Evolutionary conservation across 2,797 vertebrate species (phyloP).

Genomic region (Alcedo quadribrachys): DNA sequence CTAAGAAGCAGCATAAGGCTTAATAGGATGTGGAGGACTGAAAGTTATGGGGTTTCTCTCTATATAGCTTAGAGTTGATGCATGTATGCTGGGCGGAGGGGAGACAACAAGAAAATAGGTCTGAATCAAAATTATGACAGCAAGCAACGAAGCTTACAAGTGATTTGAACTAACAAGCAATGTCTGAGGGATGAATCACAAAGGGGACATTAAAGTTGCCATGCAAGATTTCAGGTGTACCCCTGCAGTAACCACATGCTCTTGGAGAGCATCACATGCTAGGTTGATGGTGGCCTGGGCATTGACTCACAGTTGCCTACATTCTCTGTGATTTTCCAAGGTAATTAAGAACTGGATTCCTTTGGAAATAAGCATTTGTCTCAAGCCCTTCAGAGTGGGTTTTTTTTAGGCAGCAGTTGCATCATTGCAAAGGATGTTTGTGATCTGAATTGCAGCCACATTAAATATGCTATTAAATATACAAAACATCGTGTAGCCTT

Average conservation of each 20-base stretch:
- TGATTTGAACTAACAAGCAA: neutral
- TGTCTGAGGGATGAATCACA: neutral
- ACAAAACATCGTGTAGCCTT: neutral
- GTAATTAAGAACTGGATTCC: neutral
- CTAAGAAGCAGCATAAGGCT: neutral
- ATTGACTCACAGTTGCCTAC: neutral
- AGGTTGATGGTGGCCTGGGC: neutral
- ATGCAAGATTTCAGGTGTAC: neutral
- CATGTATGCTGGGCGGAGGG: no score
- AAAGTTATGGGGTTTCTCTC: neutral
- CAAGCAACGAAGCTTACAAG: neutral
- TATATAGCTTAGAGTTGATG: neutral
- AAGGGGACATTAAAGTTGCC: neutral
- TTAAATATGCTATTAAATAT: neutral
- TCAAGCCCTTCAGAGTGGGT: neutral
- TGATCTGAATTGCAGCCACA: neutral
- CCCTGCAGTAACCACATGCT: neutral
- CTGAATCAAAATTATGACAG: neutral
- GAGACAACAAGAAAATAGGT: neutral
- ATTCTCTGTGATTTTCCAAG: neutral
- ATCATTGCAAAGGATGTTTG: neutral
- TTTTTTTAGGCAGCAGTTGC: neutral
- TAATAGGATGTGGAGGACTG: neutral
- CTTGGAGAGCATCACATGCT: accelerated
- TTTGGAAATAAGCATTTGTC: neutral